Evolutionary conservation across 2,797 vertebrate species (phyloP).

Genomic region (Etheostoma perlongum): DNA sequence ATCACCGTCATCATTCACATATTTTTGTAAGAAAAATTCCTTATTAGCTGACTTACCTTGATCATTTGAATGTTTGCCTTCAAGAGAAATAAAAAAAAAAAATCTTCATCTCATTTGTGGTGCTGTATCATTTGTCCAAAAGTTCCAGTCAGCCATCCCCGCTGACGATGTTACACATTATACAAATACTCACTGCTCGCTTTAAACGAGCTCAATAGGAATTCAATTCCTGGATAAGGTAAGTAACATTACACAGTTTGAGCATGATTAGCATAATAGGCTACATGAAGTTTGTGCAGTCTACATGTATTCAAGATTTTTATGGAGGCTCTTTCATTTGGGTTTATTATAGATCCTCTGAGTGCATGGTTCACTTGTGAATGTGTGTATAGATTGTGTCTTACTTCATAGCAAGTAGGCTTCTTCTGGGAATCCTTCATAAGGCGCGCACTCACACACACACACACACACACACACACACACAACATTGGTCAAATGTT

Average conservation of each 20-base stretch:
- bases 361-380: not conserved
- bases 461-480: not conserved
- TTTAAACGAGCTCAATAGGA: conserved; percentile 18
- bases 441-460: not conserved
- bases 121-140: conserved; percentile 11
- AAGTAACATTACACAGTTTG: conserved; percentile 18
- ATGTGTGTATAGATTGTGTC: not conserved
- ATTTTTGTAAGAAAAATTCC: not conserved
- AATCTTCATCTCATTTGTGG: not conserved
- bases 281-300: conserved; percentile 32
- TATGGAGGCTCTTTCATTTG: not conserved
- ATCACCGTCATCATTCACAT: not conserved
- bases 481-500: conserved; percentile 60
- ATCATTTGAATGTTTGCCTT: not conserved
- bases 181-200: not conserved
- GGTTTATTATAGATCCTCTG: no score
- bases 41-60: not conserved
- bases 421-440: conserved; percentile 20
- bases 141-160: not conserved
- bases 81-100: not conserved
- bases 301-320: conserved; percentile 21
- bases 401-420: conserved; percentile 15
- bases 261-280: conserved; percentile 54
- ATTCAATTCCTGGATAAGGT: conserved; percentile 35
- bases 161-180: not conserved